Percentiles rank a stretch among this genome's conserved stretches.
Evolutionary conservation across 2,888 invertebrate genomes (phyloP).

Genomic region (Eilema depressum): DNA sequence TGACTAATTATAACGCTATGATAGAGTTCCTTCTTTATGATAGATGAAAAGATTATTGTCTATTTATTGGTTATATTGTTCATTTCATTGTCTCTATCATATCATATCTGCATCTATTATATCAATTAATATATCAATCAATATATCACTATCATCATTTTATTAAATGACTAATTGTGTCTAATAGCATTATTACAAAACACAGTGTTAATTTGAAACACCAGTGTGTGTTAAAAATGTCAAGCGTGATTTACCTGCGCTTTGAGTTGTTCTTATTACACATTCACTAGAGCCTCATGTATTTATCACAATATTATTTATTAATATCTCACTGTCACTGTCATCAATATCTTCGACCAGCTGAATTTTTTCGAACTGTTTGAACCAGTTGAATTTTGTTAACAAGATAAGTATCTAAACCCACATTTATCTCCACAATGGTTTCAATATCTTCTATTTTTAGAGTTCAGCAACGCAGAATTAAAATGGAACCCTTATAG

Average conservation of each 20-base stretch:
- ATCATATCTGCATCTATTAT: too few relatives aligned
- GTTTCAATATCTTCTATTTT: slow-evolving; percentile 2
- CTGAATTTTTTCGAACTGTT: not conserved
- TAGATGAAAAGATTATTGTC: not conserved
- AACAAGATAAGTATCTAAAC: not conserved
- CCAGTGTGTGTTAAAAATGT: not conserved
- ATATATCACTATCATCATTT: too few relatives aligned
- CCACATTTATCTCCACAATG: not conserved
- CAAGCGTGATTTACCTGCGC: not conserved
- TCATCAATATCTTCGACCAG: not conserved
- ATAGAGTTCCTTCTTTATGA: not conserved
- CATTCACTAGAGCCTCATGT: not conserved
- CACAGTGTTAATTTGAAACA: too few relatives aligned
- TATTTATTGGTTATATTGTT: not conserved
- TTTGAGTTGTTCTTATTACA: not conserved
- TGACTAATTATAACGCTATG: not conserved
- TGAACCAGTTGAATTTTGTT: not conserved
- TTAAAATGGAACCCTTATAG: not conserved
- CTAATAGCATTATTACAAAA: too few relatives aligned
- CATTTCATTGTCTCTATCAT: too few relatives aligned
- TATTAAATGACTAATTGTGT: too few relatives aligned
- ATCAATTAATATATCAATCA: too few relatives aligned
- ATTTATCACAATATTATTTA: slow-evolving; percentile 3
- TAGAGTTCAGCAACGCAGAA: not conserved
- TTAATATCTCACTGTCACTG: not conserved